phyloP scores from a whole-genome alignment of 2,113 vertebrate species.

The Labeo catla region DNA sequence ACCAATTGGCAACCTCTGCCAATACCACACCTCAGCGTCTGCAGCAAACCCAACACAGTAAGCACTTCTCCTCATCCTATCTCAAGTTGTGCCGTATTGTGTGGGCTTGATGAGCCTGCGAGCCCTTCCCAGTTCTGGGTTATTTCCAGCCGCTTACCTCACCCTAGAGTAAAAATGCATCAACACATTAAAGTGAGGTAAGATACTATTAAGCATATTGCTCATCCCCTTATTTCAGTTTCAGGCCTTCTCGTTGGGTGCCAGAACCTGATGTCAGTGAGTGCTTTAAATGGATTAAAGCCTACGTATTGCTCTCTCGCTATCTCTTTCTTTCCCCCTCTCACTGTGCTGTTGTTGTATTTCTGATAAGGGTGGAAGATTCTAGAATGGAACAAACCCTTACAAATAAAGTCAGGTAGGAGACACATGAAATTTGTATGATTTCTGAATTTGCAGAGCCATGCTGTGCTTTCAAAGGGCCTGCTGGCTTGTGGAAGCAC shows the following conservation, averaged over 20 bases:
- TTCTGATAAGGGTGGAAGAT: neutral
- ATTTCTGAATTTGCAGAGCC: conserved; percentile 10
- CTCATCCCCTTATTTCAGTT: conserved; percentile 46
- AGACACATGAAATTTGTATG: neutral
- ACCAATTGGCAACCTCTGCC: conserved; percentile 1
- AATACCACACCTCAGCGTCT: conserved; percentile 13
- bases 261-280: conserved; percentile 56
- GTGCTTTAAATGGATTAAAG: conserved; percentile 60
- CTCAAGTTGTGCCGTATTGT: conserved; percentile 44
- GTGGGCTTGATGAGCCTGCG: conserved; percentile 43
- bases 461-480: neutral
- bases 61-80: conserved; percentile 52
- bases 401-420: neutral
- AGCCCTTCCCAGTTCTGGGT: conserved; percentile 54
- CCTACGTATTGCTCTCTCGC: neutral
- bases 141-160: conserved; percentile 68
- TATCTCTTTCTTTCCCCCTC: neutral
- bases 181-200: conserved; percentile 51
- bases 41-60: conserved; percentile 23
- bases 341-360: neutral
- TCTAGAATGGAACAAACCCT: neutral
- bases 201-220: conserved; percentile 62
- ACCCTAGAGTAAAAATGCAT: conserved; percentile 61
- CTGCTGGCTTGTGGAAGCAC: conserved; percentile 8
- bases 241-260: conserved; percentile 27